Evolutionary conservation across 2,797 vertebrate species (phyloP).

Genomic region (Poliocrania exsul): DNA sequence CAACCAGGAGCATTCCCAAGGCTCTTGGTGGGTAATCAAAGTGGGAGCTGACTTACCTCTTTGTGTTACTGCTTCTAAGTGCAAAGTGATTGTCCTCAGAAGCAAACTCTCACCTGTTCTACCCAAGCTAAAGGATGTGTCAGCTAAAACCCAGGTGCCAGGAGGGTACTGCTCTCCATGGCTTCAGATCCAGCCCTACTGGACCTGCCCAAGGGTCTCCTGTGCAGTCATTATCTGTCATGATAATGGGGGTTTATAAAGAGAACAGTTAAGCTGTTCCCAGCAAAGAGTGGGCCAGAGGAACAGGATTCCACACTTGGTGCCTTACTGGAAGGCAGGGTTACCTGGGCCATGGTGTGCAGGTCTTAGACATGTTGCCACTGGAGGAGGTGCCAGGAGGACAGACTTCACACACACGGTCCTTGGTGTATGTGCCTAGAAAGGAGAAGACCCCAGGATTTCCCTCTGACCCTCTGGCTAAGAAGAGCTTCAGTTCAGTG

Average conservation of each 20-base stretch:
- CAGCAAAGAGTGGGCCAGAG: neutral
- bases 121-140: neutral
- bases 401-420: slow-evolving; percentile 6
- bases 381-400: neutral
- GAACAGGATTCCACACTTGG: neutral
- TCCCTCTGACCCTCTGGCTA: neutral
- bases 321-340: neutral
- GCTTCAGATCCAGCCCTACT: neutral
- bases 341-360: slow-evolving; percentile 5
- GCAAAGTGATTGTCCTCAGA: neutral
- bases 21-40: neutral
- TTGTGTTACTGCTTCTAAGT: neutral
- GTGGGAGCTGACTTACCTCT: neutral
- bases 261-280: neutral
- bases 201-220: neutral
- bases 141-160: neutral
- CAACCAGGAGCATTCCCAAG: neutral
- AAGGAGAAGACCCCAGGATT: neutral
- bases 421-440: neutral
- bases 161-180: neutral
- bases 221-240: neutral
- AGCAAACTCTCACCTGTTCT: neutral
- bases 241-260: neutral
- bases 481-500: neutral
- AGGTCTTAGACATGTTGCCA: neutral